Evolutionary conservation across 2,113 vertebrate genomes (phyloP).

Genomic region (Salvelinus sp.): DNA sequence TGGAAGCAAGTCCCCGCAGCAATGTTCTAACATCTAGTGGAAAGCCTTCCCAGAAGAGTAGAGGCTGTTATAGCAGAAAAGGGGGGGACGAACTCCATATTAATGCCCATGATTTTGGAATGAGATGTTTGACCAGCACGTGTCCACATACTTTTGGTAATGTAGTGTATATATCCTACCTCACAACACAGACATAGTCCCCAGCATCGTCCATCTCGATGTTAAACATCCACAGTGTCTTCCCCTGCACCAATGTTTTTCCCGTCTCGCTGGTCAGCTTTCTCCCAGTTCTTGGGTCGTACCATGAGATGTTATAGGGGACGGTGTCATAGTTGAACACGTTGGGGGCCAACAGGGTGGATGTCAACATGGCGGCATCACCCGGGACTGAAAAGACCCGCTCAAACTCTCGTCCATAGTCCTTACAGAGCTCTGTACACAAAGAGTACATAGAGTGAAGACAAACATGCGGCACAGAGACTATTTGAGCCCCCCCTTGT

Average conservation of each 20-base stretch:
- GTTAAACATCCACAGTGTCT: slow-evolving; percentile 82
- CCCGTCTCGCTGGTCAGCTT: slow-evolving; percentile 61
- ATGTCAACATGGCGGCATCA: slow-evolving; percentile 63
- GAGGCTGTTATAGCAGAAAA: too few species aligned
- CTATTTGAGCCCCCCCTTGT: too few species aligned
- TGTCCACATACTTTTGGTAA: too few species aligned
- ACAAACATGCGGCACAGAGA: too few species aligned
- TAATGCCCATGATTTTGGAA: too few species aligned
- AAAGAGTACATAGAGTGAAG: neutral
- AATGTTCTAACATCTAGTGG: too few species aligned
- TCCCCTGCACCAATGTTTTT: slow-evolving; percentile 69
- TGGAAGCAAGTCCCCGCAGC: too few species aligned
- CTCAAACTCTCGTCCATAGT: slow-evolving; percentile 42
- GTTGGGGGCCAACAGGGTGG: slow-evolving; percentile 41
- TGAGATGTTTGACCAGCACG: too few species aligned
- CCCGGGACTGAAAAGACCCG: slow-evolving; percentile 63
- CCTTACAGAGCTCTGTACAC: slow-evolving; percentile 60
- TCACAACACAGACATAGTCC: slow-evolving; percentile 74
- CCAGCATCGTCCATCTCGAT: slow-evolving; percentile 71
- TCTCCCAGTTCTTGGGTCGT: slow-evolving; percentile 60
- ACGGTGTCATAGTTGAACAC: slow-evolving; percentile 30
- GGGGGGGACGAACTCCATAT: too few species aligned
- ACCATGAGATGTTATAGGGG: slow-evolving; percentile 79
- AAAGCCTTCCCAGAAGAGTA: too few species aligned
- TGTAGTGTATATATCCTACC: slow-evolving; percentile 59